phyloP scores from a whole-genome alignment of 2,113 vertebrate species.

The Podarcis raffonei region DNA sequence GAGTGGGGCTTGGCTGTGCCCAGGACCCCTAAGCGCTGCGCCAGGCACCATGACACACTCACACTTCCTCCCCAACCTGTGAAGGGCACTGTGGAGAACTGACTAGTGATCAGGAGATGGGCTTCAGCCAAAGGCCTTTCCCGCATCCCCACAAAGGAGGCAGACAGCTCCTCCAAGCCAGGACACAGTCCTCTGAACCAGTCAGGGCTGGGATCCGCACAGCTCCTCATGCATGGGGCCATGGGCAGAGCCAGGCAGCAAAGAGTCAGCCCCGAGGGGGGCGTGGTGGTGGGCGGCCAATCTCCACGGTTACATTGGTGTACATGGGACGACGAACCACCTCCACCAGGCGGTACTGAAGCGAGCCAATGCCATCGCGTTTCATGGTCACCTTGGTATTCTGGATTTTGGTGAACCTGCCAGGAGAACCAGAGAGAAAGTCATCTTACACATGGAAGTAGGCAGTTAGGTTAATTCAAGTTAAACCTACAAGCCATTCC shows the following conservation, averaged over 20 bases:
- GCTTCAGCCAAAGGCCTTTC: slow-evolving; percentile 19
- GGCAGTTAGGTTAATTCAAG: not conserved
- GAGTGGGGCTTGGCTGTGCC: not conserved
- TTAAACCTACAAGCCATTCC: not conserved
- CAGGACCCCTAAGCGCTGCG: not conserved
- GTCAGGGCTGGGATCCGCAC: slow-evolving; percentile 36
- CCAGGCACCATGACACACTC: slow-evolving; percentile 7
- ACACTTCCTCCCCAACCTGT: slow-evolving; percentile 15
- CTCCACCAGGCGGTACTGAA: slow-evolving; percentile 90
- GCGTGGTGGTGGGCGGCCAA: slow-evolving; percentile 89
- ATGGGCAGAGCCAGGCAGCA: slow-evolving; percentile 16
- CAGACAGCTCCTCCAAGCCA: not conserved
- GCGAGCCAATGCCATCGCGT: slow-evolving; percentile 92
- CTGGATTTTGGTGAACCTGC: slow-evolving; percentile 97
- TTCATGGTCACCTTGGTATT: slow-evolving; percentile 99
- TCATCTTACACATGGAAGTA: not conserved
- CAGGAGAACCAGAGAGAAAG: not conserved
- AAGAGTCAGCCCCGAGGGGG: slow-evolving; percentile 81
- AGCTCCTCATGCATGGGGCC: slow-evolving; percentile 43
- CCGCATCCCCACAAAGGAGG: slow-evolving; percentile 12
- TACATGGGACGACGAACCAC: slow-evolving; percentile 89
- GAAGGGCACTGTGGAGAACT: slow-evolving; percentile 32
- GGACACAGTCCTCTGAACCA: slow-evolving; percentile 19
- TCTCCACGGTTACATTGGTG: slow-evolving; percentile 97
- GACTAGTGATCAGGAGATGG: slow-evolving; percentile 20